phyloP scores from a whole-genome alignment of 2,797 vertebrate species.

The Vespertilio murinus region DNA sequence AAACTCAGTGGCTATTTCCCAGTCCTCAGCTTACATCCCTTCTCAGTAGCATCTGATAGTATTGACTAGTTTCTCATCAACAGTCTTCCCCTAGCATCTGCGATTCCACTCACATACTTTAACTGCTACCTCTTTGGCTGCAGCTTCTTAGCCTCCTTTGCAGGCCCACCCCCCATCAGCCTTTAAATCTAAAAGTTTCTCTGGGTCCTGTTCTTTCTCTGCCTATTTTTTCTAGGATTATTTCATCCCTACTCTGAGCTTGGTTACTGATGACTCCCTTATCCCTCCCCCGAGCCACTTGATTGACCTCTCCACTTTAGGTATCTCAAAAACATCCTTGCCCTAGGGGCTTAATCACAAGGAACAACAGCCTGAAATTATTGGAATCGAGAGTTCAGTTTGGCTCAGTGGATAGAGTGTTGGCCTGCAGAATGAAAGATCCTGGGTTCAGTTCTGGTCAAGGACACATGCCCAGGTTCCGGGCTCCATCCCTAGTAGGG shows the following conservation, averaged over 20 bases:
- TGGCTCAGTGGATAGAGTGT: no score
- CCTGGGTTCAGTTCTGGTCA: no score
- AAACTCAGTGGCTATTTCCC: not conserved
- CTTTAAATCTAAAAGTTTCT: slow-evolving; percentile 41
- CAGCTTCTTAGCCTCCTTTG: not conserved
- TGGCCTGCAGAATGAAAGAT: no score
- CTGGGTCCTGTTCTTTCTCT: slow-evolving; percentile 22
- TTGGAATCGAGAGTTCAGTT: no score
- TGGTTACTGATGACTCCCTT: not conserved
- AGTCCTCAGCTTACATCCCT: not conserved
- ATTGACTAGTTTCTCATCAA: not conserved
- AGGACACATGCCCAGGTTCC: no score
- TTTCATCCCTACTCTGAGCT: not conserved
- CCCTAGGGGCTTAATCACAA: no score
- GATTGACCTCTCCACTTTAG: slow-evolving; percentile 5
- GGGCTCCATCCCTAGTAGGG: no score
- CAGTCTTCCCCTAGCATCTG: not conserved
- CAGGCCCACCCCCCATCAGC: not conserved
- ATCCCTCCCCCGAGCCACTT: not conserved
- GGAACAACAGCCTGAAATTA: no score
- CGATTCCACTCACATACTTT: not conserved
- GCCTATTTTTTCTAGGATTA: not conserved
- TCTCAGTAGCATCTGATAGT: not conserved
- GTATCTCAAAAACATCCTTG: not conserved
- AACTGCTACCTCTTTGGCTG: not conserved